These are phyloP conservation scores for Flexamia atlantica DNA, from an alignment of 2,888 invertebrate genomes.

Conservation along the genomic window DNA sequence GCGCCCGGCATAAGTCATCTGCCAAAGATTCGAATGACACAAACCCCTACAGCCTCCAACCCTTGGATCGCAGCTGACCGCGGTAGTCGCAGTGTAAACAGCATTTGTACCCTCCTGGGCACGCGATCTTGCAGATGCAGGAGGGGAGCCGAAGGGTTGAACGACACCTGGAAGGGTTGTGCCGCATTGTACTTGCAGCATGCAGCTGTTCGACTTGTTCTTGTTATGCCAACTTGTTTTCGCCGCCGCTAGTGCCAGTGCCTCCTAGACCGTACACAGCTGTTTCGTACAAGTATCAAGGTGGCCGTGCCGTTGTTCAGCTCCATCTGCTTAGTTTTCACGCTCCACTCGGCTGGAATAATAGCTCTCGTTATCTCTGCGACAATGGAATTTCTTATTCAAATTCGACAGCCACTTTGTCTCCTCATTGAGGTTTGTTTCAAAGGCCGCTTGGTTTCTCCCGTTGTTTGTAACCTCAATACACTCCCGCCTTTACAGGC, in stretches of 20 bases:
- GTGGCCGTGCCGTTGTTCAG: conserved; percentile 45
- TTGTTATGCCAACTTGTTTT: conserved; percentile 56
- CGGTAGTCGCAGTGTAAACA: conserved; percentile 22
- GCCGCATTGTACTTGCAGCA: conserved; percentile 30
- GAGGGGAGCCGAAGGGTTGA: conserved; percentile 12
- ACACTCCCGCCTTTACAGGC: conserved; percentile 22
- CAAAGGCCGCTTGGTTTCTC: conserved; percentile 24
- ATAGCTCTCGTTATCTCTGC: conserved; percentile 53
- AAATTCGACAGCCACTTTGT: conserved; percentile 57
- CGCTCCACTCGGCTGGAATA: conserved; percentile 49
- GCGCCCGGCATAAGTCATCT: conserved; percentile 36
- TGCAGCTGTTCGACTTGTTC: conserved; percentile 53
- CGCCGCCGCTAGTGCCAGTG: conserved; percentile 47
- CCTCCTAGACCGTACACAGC: conserved; percentile 25
- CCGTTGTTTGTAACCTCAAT: conserved; percentile 31
- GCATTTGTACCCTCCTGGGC: conserved; percentile 29
- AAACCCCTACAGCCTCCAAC: background rate
- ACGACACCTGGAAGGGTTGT: conserved; percentile 55
- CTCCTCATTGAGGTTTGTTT: conserved; percentile 41
- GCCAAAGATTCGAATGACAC: conserved; percentile 44
- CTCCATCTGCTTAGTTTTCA: conserved; percentile 59
- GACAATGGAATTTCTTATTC: conserved; percentile 59
- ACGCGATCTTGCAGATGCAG: conserved; percentile 48
- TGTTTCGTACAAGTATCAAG: conserved; percentile 48
- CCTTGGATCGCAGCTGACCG: conserved; percentile 37